Evolutionary conservation across 2,888 invertebrate species (phyloP), one percentile per base, ranked within the genome.

Genomic region (Erannis defoliaria): DNA sequence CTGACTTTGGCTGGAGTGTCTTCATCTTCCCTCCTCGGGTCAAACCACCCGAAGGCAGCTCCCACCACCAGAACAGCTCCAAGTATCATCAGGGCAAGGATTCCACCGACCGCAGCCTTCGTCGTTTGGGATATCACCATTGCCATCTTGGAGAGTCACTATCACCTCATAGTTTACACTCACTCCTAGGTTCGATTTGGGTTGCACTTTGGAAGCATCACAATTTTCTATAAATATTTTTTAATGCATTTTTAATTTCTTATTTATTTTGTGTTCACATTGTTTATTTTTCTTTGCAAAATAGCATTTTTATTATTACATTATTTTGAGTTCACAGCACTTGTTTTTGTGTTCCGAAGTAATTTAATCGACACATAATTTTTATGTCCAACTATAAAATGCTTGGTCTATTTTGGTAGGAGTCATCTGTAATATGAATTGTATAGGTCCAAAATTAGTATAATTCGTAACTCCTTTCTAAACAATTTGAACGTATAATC

Each of bases 61-160:
- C 92, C 93, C 1, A 92, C 92, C 56, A 90, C 90, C 59, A 93
- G 64, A 14, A 92, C 91, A 48, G 92, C 93, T 19, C 91, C 93
- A 12, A 93, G 76, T 50, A 92, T 86, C 92, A 93, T 93, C 73
- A 93, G 75, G 9, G 90, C 92, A 50, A 93, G 69, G 68, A 92
- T 88, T 8, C 90, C 92, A 56, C 87, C 92, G 59, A 93, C 92
- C 50, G 90, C 92, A 58, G 89, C 92, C 76, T 93, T 93, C 53
- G 93, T 93, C 67, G 93, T 88, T 65, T 90, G 91, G 56, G 93
- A 93, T 85, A 93, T 90, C 64, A 92, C 93, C 92, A 93, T 93
- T 75, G 93, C 93, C 93, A 93, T 93, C 71, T 86, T 90, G 80
- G 62, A 61, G 61, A 61, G 12, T 33, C 65, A 67, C 79, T 80